These are phyloP conservation scores for Thera britannica DNA, from an alignment of 2,888 invertebrate species.

Conservation along the genomic window DNA sequence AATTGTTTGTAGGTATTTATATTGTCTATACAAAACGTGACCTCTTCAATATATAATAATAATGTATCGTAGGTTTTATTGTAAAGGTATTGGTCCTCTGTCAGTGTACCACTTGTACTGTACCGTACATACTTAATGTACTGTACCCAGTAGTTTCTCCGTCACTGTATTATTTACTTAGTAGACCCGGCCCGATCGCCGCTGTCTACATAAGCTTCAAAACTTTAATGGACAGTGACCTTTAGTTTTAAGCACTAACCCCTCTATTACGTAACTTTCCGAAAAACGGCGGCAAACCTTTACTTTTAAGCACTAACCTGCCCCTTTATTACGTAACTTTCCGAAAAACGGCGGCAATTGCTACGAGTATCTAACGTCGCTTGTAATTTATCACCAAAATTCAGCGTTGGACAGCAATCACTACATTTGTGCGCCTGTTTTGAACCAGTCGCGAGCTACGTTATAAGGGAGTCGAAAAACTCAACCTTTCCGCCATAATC, in stretches of 20 bases:
- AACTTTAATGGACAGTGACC: neutral
- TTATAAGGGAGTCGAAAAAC: neutral
- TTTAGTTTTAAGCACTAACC: constrained; percentile 10
- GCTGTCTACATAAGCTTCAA: neutral
- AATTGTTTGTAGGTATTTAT: too few relatives aligned
- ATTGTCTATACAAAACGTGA: too few relatives aligned
- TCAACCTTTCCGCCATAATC: constrained; percentile 15
- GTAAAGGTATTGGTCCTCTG: neutral
- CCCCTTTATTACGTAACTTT: too few relatives aligned
- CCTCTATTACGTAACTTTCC: too few relatives aligned
- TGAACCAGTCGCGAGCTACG: neutral
- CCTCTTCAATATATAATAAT: too few relatives aligned
- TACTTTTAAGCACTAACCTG: constrained; percentile 10
- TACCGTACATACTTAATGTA: neutral
- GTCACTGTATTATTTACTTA: neutral
- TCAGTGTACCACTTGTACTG: neutral
- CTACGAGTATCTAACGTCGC: too few relatives aligned
- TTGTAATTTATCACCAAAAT: too few relatives aligned
- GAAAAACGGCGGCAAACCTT: neutral
- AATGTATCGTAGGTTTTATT: neutral
- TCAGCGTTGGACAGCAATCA: neutral
- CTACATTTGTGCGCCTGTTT: neutral
- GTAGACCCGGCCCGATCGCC: neutral
- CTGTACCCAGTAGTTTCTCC: neutral
- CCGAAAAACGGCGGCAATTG: too few relatives aligned